phyloP scores from a whole-genome alignment of 2,113 vertebrate genomes.

The Salvator merianae region DNA sequence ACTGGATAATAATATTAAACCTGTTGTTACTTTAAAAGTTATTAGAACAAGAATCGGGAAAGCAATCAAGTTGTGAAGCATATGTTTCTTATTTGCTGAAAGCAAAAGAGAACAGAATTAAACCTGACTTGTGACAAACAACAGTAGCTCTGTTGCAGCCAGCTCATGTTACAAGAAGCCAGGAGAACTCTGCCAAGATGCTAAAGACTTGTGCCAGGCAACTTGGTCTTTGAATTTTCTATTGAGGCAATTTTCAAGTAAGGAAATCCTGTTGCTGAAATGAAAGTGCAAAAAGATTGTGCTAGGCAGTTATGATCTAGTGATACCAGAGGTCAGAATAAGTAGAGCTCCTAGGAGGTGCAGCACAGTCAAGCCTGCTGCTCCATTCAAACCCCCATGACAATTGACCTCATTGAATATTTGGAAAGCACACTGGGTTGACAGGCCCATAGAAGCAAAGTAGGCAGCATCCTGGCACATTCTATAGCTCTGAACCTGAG shows the following conservation, averaged over 20 bases:
- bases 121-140: constrained; percentile 8
- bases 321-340: too few relatives aligned
- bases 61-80: neutral
- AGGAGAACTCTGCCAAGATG: neutral
- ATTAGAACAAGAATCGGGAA: neutral
- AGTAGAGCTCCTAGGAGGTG: too few relatives aligned
- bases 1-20: neutral
- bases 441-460: too few relatives aligned
- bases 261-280: neutral
- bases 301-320: neutral
- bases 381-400: too few relatives aligned
- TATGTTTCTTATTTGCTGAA: constrained; percentile 20
- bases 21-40: neutral
- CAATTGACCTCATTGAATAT: too few relatives aligned
- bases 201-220: neutral
- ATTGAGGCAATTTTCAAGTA: neutral
- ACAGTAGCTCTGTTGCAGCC: constrained; percentile 12
- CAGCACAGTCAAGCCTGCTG: too few relatives aligned
- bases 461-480: too few relatives aligned
- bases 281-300: neutral
- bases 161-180: neutral
- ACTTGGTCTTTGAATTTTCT: neutral
- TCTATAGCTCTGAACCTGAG: too few relatives aligned
- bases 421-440: too few relatives aligned
- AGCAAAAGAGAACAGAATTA: constrained; percentile 6